A percentile compares a stretch with the other conserved stretches of the same genome.
These are phyloP conservation scores for Polypterus bichir DNA, from an alignment of 2,113 vertebrate species.

Conservation along the genomic window DNA sequence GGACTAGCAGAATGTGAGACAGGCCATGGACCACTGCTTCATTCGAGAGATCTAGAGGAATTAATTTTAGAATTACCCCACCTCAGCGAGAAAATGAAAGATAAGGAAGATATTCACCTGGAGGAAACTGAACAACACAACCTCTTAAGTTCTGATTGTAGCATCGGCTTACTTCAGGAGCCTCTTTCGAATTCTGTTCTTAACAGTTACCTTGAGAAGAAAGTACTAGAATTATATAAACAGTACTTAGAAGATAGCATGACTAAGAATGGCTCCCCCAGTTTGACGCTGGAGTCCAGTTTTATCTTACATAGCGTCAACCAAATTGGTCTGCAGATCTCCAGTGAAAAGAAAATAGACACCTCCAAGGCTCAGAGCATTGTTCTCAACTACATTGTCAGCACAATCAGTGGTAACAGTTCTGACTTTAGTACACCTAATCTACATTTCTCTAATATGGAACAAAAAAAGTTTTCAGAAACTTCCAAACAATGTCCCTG, in stretches of 20 bases:
- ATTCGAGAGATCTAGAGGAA: slow-evolving; percentile 34
- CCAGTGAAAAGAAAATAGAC: slow-evolving; percentile 45
- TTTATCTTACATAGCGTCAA: slow-evolving; percentile 46
- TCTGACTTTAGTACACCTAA: slow-evolving; percentile 66
- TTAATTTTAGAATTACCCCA: slow-evolving; percentile 11
- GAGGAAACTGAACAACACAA: no score
- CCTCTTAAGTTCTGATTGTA: slow-evolving; percentile 44
- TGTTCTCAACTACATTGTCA: slow-evolving; percentile 39
- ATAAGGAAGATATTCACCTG: neutral
- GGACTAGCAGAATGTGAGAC: slow-evolving; percentile 28
- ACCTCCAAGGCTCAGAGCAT: slow-evolving; percentile 25
- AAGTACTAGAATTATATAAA: slow-evolving; percentile 74
- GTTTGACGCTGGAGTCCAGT: slow-evolving; percentile 47
- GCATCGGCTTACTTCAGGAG: slow-evolving; percentile 40
- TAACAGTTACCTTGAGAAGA: slow-evolving; percentile 67
- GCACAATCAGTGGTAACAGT: slow-evolving; percentile 34
- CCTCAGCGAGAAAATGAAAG: neutral
- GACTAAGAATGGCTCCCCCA: slow-evolving; percentile 54
- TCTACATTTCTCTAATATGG: slow-evolving; percentile 59
- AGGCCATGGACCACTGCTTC: slow-evolving; percentile 31
- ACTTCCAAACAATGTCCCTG: neutral
- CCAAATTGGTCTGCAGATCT: slow-evolving; percentile 39
- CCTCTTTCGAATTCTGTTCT: slow-evolving; percentile 70
- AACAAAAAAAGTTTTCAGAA: slow-evolving; percentile 2
- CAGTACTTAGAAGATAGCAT: slow-evolving; percentile 71